phyloP scores from a whole-genome alignment of 2,888 invertebrate species.

The Crocallis elinguaria region DNA sequence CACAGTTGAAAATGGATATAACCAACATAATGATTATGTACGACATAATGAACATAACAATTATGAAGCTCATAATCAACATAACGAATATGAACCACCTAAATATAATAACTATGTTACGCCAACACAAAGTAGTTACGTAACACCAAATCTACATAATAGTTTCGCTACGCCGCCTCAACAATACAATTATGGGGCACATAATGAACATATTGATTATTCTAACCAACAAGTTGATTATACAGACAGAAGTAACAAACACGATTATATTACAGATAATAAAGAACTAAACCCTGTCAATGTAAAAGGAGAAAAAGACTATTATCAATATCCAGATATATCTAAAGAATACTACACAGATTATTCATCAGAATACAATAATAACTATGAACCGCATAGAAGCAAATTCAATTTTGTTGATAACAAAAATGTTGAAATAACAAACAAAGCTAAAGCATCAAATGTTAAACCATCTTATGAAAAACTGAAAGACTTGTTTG shows the following conservation, averaged over 20 bases:
- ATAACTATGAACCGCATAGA: constrained; percentile 56
- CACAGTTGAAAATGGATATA: constrained; percentile 42
- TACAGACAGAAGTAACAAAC: constrained; percentile 36
- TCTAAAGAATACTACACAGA: constrained; percentile 69
- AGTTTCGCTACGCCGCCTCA: constrained; percentile 7
- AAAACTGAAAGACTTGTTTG: constrained; percentile 61
- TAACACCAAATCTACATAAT: constrained; percentile 7
- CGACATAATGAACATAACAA: constrained; percentile 12
- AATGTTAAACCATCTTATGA: constrained; percentile 55
- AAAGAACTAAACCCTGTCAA: constrained; percentile 23
- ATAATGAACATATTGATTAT: constrained; percentile 29
- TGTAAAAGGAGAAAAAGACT: constrained; percentile 24
- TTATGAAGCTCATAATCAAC: constrained; percentile 14
- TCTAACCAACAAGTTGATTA: constrained; percentile 29
- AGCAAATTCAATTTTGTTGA: constrained; percentile 56
- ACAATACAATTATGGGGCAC: constrained; percentile 18
- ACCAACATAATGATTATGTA: constrained; percentile 27
- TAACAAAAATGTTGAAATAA: constrained; percentile 33
- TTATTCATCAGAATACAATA: constrained; percentile 61
- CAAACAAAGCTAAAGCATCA: constrained; percentile 29
- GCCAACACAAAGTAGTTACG: constrained; percentile 5
- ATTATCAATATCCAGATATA: constrained; percentile 53
- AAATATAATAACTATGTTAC: constrained; percentile 10
- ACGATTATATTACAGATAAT: constrained; percentile 28
- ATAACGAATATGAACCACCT: constrained; percentile 26